These are phyloP conservation scores for Hirudinaria manillensis DNA, from an alignment of 2,888 invertebrate genomes.

Conservation along the genomic window DNA sequence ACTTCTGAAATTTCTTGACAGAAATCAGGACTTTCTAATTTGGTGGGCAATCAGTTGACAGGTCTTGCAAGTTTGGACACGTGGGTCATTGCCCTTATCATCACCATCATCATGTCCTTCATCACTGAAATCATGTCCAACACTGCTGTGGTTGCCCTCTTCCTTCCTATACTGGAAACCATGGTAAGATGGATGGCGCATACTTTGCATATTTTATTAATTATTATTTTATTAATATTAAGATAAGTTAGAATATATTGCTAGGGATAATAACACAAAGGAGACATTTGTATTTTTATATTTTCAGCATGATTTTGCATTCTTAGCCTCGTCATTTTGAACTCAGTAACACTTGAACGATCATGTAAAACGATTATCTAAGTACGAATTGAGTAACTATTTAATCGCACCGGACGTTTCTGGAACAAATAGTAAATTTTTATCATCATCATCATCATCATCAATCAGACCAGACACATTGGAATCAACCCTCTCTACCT, in stretches of 20 bases:
- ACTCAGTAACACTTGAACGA: too few species aligned
- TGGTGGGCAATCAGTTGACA: constrained; percentile 68
- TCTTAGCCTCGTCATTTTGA: too few species aligned
- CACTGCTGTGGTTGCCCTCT: constrained; percentile 80
- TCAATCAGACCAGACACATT: constrained; percentile 18
- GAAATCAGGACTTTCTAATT: constrained; percentile 68
- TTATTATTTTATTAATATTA: not conserved
- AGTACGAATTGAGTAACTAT: too few species aligned
- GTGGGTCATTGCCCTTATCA: constrained; percentile 66
- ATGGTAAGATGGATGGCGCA: constrained; percentile 50
- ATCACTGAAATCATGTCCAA: constrained; percentile 83
- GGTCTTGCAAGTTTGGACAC: constrained; percentile 65
- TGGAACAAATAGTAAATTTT: not conserved
- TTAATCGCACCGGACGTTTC: not conserved
- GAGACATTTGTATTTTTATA: too few species aligned
- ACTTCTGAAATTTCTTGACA: constrained; percentile 33
- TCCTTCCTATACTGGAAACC: constrained; percentile 75
- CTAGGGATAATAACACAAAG: too few species aligned
- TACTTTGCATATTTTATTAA: not conserved
- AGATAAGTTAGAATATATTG: too few species aligned
- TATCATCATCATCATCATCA: not conserved
- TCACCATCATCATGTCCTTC: constrained; percentile 70
- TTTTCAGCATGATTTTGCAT: too few species aligned
- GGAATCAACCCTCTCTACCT: constrained; percentile 32
- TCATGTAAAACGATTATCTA: too few species aligned